A percentile compares a stretch with the other conserved stretches of the same genome.
Evolutionary conservation across 2,113 vertebrate genomes (phyloP).

Genomic region (Ceuthmochares aereus): DNA sequence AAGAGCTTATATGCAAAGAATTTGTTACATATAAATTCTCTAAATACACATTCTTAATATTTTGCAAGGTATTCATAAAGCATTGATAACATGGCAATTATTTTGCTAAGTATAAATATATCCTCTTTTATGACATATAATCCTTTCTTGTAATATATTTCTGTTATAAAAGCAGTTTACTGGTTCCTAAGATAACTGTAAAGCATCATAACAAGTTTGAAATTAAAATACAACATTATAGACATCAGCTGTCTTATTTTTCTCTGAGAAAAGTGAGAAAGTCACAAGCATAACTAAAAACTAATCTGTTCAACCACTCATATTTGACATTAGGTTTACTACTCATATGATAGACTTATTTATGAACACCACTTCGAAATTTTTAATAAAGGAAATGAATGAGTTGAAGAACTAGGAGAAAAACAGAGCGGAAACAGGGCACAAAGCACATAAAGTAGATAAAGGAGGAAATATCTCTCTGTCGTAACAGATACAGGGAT

Average conservation of each 20-base stretch:
- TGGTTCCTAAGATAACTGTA: neutral
- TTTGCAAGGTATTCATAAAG: neutral
- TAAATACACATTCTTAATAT: neutral
- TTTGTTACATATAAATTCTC: neutral
- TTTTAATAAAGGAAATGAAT: neutral
- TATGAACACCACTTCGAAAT: neutral
- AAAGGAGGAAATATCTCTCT: neutral
- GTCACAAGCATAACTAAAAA: neutral
- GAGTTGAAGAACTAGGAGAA: neutral
- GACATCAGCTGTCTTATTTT: neutral
- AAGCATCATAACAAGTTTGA: neutral
- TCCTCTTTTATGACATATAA: neutral
- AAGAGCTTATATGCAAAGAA: neutral
- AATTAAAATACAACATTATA: neutral
- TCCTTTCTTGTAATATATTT: neutral
- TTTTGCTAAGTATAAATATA: neutral
- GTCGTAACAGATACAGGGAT: neutral
- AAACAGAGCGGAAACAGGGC: neutral
- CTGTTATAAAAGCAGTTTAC: neutral
- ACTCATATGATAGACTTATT: neutral
- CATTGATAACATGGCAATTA: neutral
- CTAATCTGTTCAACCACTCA: neutral
- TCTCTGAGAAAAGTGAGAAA: neutral
- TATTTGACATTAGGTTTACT: neutral
- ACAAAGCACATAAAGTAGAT: neutral